phyloP scores from a whole-genome alignment of 2,113 vertebrate species.

The Solea senegalensis region DNA sequence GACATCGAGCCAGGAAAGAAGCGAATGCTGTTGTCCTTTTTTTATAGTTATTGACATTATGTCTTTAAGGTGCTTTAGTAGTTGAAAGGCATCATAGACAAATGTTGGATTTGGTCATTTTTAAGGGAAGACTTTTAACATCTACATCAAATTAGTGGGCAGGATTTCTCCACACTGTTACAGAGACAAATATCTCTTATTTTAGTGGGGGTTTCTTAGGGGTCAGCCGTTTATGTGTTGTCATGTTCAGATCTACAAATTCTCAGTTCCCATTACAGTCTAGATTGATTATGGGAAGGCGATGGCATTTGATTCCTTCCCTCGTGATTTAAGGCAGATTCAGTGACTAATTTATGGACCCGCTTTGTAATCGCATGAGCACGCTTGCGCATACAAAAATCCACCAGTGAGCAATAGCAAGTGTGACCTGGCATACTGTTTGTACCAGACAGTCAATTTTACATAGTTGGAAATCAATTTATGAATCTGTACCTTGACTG shows the following conservation, averaged over 20 bases:
- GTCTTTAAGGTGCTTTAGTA: conserved; percentile 44
- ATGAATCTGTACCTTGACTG: conserved; percentile 45
- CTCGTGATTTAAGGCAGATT: conserved; percentile 68
- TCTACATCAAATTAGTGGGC: too few species aligned
- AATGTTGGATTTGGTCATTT: not conserved
- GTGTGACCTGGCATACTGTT: conserved; percentile 32
- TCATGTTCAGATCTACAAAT: conserved; percentile 44
- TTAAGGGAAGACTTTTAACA: too few species aligned
- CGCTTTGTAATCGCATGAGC: conserved; percentile 67
- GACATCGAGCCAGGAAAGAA: conserved; percentile 50
- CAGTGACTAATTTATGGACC: conserved; percentile 65
- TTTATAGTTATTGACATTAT: conserved; percentile 45
- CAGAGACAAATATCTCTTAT: conserved; percentile 24
- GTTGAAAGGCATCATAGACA: conserved; percentile 3
- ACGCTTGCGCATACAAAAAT: conserved; percentile 51
- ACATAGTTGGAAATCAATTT: conserved; percentile 66
- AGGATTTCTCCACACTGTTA: not conserved
- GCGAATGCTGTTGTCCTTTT: conserved; percentile 42
- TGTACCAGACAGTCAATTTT: conserved; percentile 59
- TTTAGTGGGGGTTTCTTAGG: conserved; percentile 14
- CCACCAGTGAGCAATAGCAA: conserved; percentile 49
- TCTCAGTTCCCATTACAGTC: conserved; percentile 39
- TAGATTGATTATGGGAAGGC: conserved; percentile 27
- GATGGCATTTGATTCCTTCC: conserved; percentile 63
- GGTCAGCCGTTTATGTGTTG: conserved; percentile 53